Percentiles rank a stretch among this genome's conserved stretches.
Evolutionary conservation across 2,797 vertebrate genomes (phyloP).

Genomic region (Gallinago stenura): DNA sequence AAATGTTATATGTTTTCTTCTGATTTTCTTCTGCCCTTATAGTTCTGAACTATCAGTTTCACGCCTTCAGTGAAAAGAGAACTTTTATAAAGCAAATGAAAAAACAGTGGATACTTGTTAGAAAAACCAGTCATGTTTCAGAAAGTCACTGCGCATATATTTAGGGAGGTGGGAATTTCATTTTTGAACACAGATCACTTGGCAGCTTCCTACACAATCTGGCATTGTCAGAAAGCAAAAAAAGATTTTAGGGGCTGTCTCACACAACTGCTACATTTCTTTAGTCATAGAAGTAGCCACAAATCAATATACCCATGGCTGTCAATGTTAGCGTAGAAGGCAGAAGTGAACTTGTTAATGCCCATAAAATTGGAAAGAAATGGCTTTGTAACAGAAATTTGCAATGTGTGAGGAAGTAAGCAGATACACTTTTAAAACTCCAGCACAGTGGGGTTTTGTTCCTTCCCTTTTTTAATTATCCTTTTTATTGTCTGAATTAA

Average conservation of each 20-base stretch:
- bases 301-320: not conserved
- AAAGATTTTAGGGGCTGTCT: not conserved
- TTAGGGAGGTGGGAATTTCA: not conserved
- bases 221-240: not conserved
- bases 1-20: not conserved
- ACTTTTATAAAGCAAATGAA: not conserved
- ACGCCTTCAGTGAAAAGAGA: not conserved
- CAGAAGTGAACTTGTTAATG: not conserved
- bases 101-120: not conserved
- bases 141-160: not conserved
- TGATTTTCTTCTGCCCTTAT: not conserved
- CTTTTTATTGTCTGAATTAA: not conserved
- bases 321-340: not conserved
- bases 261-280: not conserved
- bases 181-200: not conserved
- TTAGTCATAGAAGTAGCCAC: not conserved
- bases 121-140: not conserved
- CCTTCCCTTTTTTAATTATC: slow-evolving; percentile 6
- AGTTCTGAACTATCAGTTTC: not conserved
- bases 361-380: not conserved
- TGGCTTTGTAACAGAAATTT: not conserved
- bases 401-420: not conserved
- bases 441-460: not conserved
- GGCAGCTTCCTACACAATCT: slow-evolving; percentile 11
- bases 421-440: not conserved